Evolutionary conservation across 2,113 vertebrate genomes (phyloP), one percentile per base, ranked within the genome.

Genomic region (Pterocles gutturalis): DNA sequence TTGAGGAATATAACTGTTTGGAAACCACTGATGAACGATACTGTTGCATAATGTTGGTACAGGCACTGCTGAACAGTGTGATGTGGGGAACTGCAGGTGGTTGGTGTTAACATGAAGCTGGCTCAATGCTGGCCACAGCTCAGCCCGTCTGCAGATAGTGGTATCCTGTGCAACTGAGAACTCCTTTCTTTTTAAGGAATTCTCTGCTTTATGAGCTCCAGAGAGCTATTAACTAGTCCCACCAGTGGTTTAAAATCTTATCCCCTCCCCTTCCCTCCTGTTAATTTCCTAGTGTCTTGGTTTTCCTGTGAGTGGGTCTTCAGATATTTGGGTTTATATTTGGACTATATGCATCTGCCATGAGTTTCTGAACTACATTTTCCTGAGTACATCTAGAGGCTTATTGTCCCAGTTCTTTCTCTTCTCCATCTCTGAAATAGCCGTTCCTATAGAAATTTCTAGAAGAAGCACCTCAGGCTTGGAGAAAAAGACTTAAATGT

Each of bases 21-120:
- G 75, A 54, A 85, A 31, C 65, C 81, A 38, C 69, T 89, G 18
- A 64, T 43, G 89, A 84, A 21, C 70, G 45, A 5, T 31, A 11
- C 10, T 48, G 77, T 89, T 91, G 73, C 29, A 8, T 90, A 87
- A 78, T 21, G 72, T 45, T 71, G 89, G 77, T 84, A 34, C 48
- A 78, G 84, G 51, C 38, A 3, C 73, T 64, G 73, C 83, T 78
- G 58, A 83, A 12, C 65, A 18, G 48, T 21, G 81, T 41, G 61
- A 51, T 83, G 69, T 70, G 65, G 57, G 41, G 82, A 84, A 7
- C 85, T 72, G 82, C 61, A 87, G 82, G 82, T 91, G 81, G 65
- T 20, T 55, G 0, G 1, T 21, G n/a, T 53, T 66, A 34, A 58
- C 17, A 0, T 5, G 75, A 43, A 25, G 17, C 61, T 78, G 58